Base-by-base conservation (phyloP, 2,888 invertebrate species). In the Trissolcus japonicus region DNA sequence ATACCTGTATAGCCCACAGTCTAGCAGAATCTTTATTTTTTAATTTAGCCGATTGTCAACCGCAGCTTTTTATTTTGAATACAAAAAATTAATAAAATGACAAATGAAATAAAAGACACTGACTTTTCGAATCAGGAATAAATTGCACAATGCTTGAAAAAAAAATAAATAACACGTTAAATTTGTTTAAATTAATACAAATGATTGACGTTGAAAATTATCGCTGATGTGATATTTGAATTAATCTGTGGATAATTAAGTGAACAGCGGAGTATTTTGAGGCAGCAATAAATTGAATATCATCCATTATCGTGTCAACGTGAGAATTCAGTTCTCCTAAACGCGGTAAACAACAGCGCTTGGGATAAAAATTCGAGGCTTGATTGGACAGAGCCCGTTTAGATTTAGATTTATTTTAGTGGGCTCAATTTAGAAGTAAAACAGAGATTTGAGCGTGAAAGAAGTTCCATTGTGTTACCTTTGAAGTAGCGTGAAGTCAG, bases 361-460 rank as follows among this genome's bases (percentile, higher is more conserved):
- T 46, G 21, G 25, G 43, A 17, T 19, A 51, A 67, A 67, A 67
- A 66, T 67, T 51, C 43, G 40, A n/a, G 9, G 48, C 57, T 67
- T 40, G 67, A 67, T 67, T 67, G 16, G 59, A 67, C 59, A 57
- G 51, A 25, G 59, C 35, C 35, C 56, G 43, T 29, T 56, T 56
- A 40, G 56, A 65, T 65, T 65, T 65, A 48, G 56, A 67, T 67
- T 59, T 67, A 48, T 66, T 66, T 66, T 56, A 56, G 51, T 51
- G 59, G 53, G 51, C 53, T 48, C 35, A 66, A 56, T 25, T 57
- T 51, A 56, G 55, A 46, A 69, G 61, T 62, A 41, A 72, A 72
- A 59, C 53, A 46, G 41, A 59, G 72, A 72, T 65, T 62, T 59
- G 59, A 65, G 59, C 72, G 72, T 72, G 72, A 72, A 72, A 65